Evolutionary conservation across 2,888 invertebrate species (phyloP), one percentile per base, ranked within the genome.

Genomic region (Monochamus alternatus): DNA sequence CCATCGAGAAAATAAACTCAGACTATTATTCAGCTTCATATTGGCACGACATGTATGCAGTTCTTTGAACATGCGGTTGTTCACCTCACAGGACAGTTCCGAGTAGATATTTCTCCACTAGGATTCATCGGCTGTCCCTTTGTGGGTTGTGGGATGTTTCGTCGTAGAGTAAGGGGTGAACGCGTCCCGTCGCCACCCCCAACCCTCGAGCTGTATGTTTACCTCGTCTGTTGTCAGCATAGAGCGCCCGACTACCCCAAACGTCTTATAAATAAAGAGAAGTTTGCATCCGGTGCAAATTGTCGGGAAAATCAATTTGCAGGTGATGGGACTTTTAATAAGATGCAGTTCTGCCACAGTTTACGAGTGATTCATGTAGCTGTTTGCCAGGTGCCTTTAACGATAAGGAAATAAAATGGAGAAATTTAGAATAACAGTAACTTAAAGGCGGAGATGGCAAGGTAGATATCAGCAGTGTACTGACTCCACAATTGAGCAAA

Each of bases 261-360:
- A 64, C 59, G 55, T 62, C 71, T 64, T 72, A 67, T 64, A 69
- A 75, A 72, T 67, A 74, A 65, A 69, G 68, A 59, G 71, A 77
- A 72, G 72, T 74, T 68, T 14, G 59, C 67, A 75, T 77, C 59
- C 74, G 69, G 68, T 38, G 74, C 69, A 75, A 77, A 75, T 77
- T 63, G 73, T 32, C 59, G 38, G 62, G 77, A 77, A 77, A 77
- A 77, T 77, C 74, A 71, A 77, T 77, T 71, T 68, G 60, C 4
- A 2, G 31, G 4, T 30, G 60, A 60, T 60, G 60, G 60, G 30
- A 60, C 12, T 31, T 60, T 60, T 60, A 32, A 60, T 60, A 60
- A 60, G 30, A 60, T 78, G 44, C 55, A 55, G 55, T 14, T 55
- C 14, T 55, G 22, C 55, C 1, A 55, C 38, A 1, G 38, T 7